Evolutionary conservation across 2,113 vertebrate genomes (phyloP), one percentile per base, ranked within the genome.

Genomic region (Corapipo altera): DNA sequence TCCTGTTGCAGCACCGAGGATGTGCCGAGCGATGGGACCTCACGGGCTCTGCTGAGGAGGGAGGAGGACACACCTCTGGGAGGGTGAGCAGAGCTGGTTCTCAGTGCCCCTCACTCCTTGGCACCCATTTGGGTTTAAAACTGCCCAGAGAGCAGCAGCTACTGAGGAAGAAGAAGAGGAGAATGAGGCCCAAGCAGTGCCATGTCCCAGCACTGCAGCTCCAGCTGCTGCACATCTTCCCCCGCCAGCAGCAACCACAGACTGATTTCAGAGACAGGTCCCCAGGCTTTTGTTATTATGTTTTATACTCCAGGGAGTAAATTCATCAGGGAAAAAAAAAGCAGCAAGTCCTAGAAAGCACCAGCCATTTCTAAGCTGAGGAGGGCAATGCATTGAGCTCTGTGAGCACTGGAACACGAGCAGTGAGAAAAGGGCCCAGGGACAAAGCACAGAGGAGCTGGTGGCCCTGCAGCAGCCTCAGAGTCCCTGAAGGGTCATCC

Each of bases 21-120:
- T 0, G 2, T 20, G 33, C 49, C 48, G 12, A 26, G 44, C 5
- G 65, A 9, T 22, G 66, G 4, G 12, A 43, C 24, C 52, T 21
- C n/a, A 3, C 0, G 13, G 66, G 37, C 7, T 0, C 61, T 15
- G 22, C 0, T 0, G 0, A 12, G 1, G 9, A 20, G 49, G 46
- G 51, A 26, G 37, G 35, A 61, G 2, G 24, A n/a, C 6, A 1
- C 48, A 20, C 52, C 61, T 6, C 1, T 1, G 15, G 2, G 3
- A 3, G 16, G 11, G 15, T 7, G 35, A 9, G 26, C 65, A 26
- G 19, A 22, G 4, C 9, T 21, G 10, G 4, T 12, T 19, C 81
- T 24, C 19, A 24, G 19, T 0, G 12, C 17, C 35, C 35, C 24
- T 7, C 0, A 1, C 33, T 13, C 46, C 80, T 46, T 9, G 0